Evolutionary conservation across 2,113 vertebrate species (phyloP).

Genomic region (Tylochromis polylepis): DNA sequence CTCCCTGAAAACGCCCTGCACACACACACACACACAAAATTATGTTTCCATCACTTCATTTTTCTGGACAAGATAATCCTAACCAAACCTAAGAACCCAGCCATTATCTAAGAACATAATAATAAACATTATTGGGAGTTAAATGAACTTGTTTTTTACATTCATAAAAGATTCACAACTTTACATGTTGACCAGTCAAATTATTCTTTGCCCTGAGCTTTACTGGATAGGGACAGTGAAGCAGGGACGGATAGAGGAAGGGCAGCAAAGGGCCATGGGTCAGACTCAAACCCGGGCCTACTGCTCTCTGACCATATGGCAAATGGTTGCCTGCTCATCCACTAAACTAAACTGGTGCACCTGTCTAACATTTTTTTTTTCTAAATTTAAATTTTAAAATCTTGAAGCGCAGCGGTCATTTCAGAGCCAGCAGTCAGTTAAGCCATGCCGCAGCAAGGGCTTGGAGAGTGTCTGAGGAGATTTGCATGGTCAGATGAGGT

Average conservation of each 20-base stretch:
- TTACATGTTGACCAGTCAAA: neutral
- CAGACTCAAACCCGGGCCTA: neutral
- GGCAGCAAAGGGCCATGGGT: neutral
- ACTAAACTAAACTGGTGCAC: neutral
- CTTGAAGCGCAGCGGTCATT: neutral
- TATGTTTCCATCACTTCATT: neutral
- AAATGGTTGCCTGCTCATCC: neutral
- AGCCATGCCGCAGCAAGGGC: neutral
- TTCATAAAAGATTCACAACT: neutral
- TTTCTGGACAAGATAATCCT: neutral
- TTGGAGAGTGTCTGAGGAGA: neutral
- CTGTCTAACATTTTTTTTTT: fast-evolving
- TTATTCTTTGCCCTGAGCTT: neutral
- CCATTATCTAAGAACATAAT: neutral
- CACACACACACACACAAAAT: neutral
- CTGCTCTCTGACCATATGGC: neutral
- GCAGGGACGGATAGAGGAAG: neutral
- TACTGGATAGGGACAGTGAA: neutral
- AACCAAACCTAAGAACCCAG: neutral
- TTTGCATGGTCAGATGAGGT: neutral
- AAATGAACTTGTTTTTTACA: neutral
- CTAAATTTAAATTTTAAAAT: neutral
- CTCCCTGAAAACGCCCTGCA: constrained; percentile 81
- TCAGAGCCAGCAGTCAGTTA: neutral
- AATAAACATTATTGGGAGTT: neutral